A percentile compares a stretch with the other conserved stretches of the same genome.
Evolutionary conservation across 2,888 invertebrate species (phyloP).

Genomic region (Unio pictorum): DNA sequence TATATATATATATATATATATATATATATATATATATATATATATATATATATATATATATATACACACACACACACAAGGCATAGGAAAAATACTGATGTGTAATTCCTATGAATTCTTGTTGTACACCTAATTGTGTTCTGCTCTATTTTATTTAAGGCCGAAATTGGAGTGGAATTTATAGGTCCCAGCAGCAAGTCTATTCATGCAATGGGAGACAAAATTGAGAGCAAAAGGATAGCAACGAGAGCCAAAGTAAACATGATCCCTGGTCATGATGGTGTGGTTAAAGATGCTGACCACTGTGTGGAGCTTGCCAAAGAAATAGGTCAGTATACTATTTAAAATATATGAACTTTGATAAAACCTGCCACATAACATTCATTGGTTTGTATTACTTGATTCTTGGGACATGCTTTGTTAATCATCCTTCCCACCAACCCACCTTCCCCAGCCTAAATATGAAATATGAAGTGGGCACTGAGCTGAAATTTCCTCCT

Average conservation of each 20-base stretch:
- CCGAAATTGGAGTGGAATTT: constrained; percentile 75
- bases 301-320: constrained; percentile 77
- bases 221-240: constrained; percentile 79
- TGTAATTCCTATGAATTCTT: too few species aligned
- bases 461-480: too few species aligned
- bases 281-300: constrained; percentile 74
- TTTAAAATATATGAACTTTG: too few species aligned
- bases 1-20: too few species aligned
- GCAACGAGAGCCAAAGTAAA: constrained; percentile 78
- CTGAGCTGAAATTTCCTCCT: too few species aligned
- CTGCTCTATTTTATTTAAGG: constrained; percentile 61
- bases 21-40: too few species aligned
- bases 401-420: not conserved
- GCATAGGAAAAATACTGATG: too few species aligned
- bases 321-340: constrained; percentile 73
- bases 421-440: not conserved
- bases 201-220: constrained; percentile 80
- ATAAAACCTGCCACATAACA: too few species aligned
- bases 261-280: constrained; percentile 77
- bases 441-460: too few species aligned
- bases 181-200: constrained; percentile 77
- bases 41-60: too few species aligned
- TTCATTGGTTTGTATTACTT: not conserved
- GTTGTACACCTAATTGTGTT: too few species aligned
- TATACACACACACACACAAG: too few species aligned